Evolutionary conservation across 92 coral and sea anemone species (phyloP).

Genomic region (Zoanthus sociatus): DNA sequence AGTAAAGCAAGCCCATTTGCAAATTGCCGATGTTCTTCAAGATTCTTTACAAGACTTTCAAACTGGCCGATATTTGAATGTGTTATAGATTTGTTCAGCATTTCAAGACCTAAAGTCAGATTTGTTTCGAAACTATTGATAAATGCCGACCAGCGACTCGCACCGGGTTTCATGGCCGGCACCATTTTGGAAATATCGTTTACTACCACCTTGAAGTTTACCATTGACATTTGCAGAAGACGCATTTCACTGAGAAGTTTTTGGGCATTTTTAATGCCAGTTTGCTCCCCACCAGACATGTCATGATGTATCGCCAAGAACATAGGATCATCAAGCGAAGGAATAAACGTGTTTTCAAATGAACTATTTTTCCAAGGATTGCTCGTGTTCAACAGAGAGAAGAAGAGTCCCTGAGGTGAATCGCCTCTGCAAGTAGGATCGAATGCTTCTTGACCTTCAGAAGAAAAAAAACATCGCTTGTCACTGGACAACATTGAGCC

Average conservation of each 20-base stretch:
- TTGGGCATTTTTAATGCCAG: slow-evolving; percentile 7
- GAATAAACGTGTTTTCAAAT: slow-evolving; percentile 20
- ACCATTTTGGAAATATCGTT: background rate
- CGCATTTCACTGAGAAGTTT: background rate
- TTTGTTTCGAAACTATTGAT: slow-evolving; percentile 8
- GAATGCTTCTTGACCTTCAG: background rate
- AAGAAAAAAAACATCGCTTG: background rate
- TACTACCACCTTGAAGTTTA: background rate
- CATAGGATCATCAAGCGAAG: slow-evolving; percentile 21
- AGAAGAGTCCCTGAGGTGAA: slow-evolving; percentile 1
- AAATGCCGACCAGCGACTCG: slow-evolving; percentile 26
- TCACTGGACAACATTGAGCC: background rate
- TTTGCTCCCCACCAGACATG: slow-evolving; percentile 26
- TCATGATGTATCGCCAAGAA: slow-evolving; percentile 33
- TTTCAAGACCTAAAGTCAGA: slow-evolving; percentile 1
- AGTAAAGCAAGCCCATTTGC: slow-evolving; percentile 32
- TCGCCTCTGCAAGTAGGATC: background rate
- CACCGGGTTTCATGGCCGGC: slow-evolving; percentile 10
- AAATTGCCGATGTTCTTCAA: slow-evolving; percentile 34
- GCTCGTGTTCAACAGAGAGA: background rate
- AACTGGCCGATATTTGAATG: slow-evolving; percentile 12
- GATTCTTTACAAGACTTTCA: slow-evolving; percentile 7
- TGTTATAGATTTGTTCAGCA: slow-evolving; percentile 1
- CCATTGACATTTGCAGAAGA: background rate
- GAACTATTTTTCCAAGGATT: slow-evolving; percentile 6